Evolutionary conservation across 2,888 invertebrate species (phyloP), one percentile per base, ranked within the genome.

Genomic region (Stramonita haemastoma): DNA sequence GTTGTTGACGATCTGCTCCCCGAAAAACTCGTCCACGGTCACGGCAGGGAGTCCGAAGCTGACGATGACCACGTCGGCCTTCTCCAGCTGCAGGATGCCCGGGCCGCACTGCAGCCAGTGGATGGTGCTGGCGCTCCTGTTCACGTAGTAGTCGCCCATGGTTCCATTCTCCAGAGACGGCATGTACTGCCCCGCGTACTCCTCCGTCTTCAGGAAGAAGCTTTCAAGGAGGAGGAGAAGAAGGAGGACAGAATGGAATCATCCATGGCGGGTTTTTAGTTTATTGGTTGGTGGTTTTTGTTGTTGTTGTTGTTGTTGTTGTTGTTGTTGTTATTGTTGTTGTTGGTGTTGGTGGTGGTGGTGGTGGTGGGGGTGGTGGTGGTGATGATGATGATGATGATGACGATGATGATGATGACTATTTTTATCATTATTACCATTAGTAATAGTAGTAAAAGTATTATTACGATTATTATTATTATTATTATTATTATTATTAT

Each of bases 1-100:
- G 86, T 95, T 95, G 46, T 92, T 91, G 29, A 95, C 91, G 22
- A 95, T 86, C 57, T 93, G 93, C 11, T 92, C 93, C 0, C 95
- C 95, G 90, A 94, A 95, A 92, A 95, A 95, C 11, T 95, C 93
- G 36, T 93, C 94, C 0, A 94, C 93, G 0, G 93, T 93, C 90
- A 95, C 79, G 11, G 93, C 92, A 15, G 93, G 93, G 4, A 93
- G 81, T 2, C 91, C 90, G 89, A 93, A 92, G 19, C 95, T 92
- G 29, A 95, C 88, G 15, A 87, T 46, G 5, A 87, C 22, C 4
- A 93, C 91, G 0, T 92, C 91, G 0, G 90, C 88, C 0, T 91
- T 91, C 13, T 87, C 87, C 34, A 95, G 92, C 26, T 93, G 92
- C 15, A 94, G 91, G 15, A 90, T 73, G 8, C 89, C 86, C 0